Percentiles rank a stretch among this genome's conserved stretches.
These are phyloP conservation scores for Dryococelus australis DNA, from an alignment of 2,888 invertebrate species.

Conservation along the genomic window DNA sequence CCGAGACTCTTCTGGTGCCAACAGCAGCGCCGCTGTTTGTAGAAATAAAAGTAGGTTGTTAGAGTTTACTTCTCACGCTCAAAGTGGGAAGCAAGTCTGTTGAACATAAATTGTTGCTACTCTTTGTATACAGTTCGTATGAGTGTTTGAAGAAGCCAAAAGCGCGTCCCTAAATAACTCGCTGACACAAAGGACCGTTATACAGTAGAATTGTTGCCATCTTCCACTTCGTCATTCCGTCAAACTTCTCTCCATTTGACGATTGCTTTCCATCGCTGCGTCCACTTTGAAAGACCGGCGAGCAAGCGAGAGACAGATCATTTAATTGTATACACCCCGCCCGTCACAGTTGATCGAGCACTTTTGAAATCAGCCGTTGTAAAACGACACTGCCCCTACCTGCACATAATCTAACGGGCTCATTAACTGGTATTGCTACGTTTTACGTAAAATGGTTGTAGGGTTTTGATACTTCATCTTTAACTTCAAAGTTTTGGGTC, in stretches of 20 bases:
- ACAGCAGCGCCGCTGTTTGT: not conserved
- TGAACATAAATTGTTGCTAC: conserved; percentile 16
- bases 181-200: not conserved
- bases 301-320: too few species aligned
- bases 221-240: not conserved
- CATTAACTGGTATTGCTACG: too few species aligned
- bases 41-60: conserved; percentile 16
- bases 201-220: not conserved
- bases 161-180: not conserved
- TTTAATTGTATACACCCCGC: too few species aligned
- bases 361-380: too few species aligned
- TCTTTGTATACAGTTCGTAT: not conserved
- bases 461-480: too few species aligned
- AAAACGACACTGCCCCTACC: too few species aligned
- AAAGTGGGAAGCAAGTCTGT: conserved; percentile 4
- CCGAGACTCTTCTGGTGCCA: not conserved
- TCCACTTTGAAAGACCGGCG: too few species aligned
- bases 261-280: not conserved
- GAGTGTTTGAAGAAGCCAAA: not conserved
- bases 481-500: too few species aligned
- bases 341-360: too few species aligned
- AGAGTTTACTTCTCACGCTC: conserved; percentile 16
- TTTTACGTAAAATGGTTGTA: too few species aligned
- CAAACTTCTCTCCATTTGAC: not conserved
- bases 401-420: too few species aligned